Evolutionary conservation across 1,140 invertebrate species (phyloP).

Genomic region (Triops longicaudatus): DNA sequence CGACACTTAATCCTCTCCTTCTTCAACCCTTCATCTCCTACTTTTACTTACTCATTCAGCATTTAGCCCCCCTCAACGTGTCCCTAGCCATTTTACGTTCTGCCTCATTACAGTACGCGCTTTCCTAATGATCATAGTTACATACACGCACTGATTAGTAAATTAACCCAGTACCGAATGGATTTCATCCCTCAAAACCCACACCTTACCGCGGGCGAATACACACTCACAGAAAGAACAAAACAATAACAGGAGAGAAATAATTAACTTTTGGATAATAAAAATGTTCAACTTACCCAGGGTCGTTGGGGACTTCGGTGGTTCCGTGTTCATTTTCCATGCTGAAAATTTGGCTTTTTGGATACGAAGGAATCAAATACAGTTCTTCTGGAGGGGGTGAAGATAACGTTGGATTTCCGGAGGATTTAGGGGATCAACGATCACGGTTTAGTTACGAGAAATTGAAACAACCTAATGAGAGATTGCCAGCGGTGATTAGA

Average conservation of each 20-base stretch:
- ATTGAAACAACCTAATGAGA: neutral
- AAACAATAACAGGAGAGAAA: constrained; percentile 2
- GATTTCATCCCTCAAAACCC: neutral
- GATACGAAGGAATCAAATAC: too few relatives aligned
- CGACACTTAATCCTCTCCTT: neutral
- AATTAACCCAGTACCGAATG: neutral
- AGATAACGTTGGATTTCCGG: too few relatives aligned
- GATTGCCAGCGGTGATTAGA: neutral
- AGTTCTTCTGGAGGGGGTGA: too few relatives aligned
- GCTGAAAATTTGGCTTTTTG: neutral
- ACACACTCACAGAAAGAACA: neutral
- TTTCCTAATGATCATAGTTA: neutral
- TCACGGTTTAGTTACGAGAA: neutral
- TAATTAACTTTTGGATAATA: constrained; percentile 13
- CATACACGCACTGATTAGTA: neutral
- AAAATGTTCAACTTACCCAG: constrained; percentile 57
- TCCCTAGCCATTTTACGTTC: neutral
- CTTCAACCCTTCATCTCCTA: neutral
- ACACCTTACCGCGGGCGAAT: neutral
- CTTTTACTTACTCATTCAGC: neutral
- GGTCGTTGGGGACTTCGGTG: constrained; percentile 73
- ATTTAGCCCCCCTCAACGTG: neutral
- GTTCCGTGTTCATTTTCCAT: constrained; percentile 22
- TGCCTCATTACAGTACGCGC: neutral
- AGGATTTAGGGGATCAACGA: neutral